Evolutionary conservation across 2,888 invertebrate genomes (phyloP).

Genomic region (Cantharis rufa): DNA sequence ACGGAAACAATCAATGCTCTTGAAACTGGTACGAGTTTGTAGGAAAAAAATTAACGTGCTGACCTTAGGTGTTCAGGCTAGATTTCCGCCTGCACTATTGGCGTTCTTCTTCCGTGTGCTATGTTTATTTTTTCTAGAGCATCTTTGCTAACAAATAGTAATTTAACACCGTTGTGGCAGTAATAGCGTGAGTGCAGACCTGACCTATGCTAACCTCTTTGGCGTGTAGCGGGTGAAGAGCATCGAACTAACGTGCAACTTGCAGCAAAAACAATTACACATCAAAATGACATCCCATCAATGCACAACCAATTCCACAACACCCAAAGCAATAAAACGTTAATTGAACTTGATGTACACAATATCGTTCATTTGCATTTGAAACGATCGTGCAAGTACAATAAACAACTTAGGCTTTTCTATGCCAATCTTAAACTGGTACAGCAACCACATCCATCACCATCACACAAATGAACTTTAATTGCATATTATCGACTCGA

Average conservation of each 20-base stretch:
- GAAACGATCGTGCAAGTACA: conserved; percentile 23
- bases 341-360: conserved; percentile 38
- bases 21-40: conserved; percentile 9
- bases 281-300: conserved; percentile 43
- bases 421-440: not conserved
- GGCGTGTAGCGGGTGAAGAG: conserved; percentile 33
- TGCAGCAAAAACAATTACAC: conserved; percentile 43
- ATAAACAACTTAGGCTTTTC: not conserved
- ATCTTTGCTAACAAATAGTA: conserved; percentile 37
- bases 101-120: conserved; percentile 37
- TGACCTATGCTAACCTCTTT: conserved; percentile 43
- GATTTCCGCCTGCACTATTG: conserved; percentile 25
- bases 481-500: not conserved
- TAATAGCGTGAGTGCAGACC: conserved; percentile 42
- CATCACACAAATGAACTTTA: not conserved
- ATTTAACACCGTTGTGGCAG: conserved; percentile 41
- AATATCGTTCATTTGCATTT: conserved; percentile 36
- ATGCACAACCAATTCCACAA: conserved; percentile 36
- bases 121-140: conserved; percentile 37
- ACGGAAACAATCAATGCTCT: conserved; percentile 15
- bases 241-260: conserved; percentile 41
- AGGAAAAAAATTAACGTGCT: conserved; percentile 8
- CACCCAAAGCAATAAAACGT: conserved; percentile 42
- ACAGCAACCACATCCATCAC: not conserved
- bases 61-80: conserved; percentile 24